Percentiles rank a stretch among this genome's conserved stretches.
Conservation (phyloP, 2,113 vertebrate genomes). For the Anhinga anhinga region DNA sequence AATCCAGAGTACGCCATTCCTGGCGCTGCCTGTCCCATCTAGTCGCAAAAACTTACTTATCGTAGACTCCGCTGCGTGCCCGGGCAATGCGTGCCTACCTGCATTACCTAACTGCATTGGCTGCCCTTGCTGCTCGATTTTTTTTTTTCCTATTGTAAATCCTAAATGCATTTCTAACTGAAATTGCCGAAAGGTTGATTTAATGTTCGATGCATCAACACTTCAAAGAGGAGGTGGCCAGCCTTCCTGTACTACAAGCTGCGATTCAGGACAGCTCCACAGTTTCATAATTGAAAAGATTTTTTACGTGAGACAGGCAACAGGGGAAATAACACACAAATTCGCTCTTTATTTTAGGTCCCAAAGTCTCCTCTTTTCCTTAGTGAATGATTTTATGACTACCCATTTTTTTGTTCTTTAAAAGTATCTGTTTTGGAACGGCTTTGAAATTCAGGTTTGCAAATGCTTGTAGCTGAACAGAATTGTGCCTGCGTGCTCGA, state of each 20-base stretch:
- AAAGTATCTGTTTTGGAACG: neutral
- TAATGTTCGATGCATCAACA: neutral
- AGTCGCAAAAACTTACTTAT: neutral
- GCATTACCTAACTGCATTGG: neutral
- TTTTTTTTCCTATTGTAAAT: neutral
- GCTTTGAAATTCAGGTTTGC: neutral
- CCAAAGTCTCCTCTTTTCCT: neutral
- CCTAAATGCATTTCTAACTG: neutral
- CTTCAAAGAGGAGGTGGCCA: neutral
- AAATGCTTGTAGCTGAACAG: neutral
- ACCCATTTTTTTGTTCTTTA: neutral
- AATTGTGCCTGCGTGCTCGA: neutral
- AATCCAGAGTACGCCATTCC: neutral
- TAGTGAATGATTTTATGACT: neutral
- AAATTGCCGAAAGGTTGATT: neutral
- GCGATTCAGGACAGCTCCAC: neutral
- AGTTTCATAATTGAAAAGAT: neutral
- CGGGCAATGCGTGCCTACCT: neutral
- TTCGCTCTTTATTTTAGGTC: neutral
- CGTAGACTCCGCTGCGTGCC: neutral
- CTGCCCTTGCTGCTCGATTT: neutral
- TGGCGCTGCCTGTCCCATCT: neutral
- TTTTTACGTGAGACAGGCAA: neutral
- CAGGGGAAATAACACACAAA: neutral
- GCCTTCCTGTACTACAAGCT: neutral